Evolutionary conservation across 2,797 vertebrate genomes (phyloP), one percentile per base, ranked within the genome.

Genomic region (Meriones psammophilus): DNA sequence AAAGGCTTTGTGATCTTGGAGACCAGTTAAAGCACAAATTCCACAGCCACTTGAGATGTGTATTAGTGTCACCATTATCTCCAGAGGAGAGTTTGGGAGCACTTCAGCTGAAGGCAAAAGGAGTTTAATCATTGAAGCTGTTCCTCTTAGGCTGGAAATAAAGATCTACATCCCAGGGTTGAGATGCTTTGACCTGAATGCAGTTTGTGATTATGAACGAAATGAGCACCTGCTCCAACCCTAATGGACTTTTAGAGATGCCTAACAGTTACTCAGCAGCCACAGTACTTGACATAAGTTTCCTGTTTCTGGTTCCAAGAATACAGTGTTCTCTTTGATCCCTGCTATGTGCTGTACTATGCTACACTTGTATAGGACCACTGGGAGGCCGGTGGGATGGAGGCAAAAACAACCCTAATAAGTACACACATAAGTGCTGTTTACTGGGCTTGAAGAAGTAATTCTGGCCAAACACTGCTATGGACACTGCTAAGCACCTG

Each of bases 371-470:
- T 36, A 2, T 26, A 92, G 46, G 42, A 62, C 68, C 81, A 78
- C 28, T 62, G 68, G 62, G 73, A 92, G 24, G 26, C 8, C 36
- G 56, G 54, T 95, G 78, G 81, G 84, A 88, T 97, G 95, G 96
- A 85, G 33, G 62, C 18, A 56, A 56, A 62, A 0, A 4, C 73
- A 39, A 22, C 22, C 50, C 78, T 64, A 93, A 94, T 79, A 94
- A 80, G 88, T 66, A 74, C 28, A 69, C 13, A 93, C 60, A 64
- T 90, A 90, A 92, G 69, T 79, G 69, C 18, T 89, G 64, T 46
- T 86, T 66, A 28, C 60, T 80, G 39, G 69, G 83, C 26, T 87
- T 89, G 39, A 87, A 90, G 94, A 92, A 22, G 86, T 89, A 39
- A 62, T n/a, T 68, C 56, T 15, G 10, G 56, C 56, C 56, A 50